A percentile compares a stretch with the other conserved stretches of the same genome.
These are phyloP conservation scores for Coreoperca whiteheadi DNA, from an alignment of 2,113 vertebrate genomes.

Conservation along the genomic window DNA sequence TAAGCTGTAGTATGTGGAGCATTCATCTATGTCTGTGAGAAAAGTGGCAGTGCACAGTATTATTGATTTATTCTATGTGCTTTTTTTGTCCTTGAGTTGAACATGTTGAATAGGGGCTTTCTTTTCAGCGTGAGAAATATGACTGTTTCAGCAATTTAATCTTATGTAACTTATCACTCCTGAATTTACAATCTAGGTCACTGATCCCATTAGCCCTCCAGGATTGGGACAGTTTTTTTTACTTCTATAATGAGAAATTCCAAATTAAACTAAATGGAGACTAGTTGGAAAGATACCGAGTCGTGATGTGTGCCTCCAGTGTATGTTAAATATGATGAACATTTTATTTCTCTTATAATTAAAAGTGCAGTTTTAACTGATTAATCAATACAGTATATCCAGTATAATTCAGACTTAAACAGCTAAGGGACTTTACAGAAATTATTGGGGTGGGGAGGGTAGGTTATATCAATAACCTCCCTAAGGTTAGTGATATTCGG, in stretches of 20 bases:
- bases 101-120: conserved; percentile 42
- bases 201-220: conserved; percentile 76
- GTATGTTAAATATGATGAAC: conserved; percentile 43
- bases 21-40: conserved; percentile 60
- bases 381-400: conserved; percentile 5
- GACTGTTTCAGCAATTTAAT: conserved; percentile 65
- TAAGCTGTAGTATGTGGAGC: conserved; percentile 41
- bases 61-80: conserved; percentile 52
- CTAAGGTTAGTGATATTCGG: background rate
- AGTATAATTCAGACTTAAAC: conserved; percentile 3
- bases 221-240: conserved; percentile 54
- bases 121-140: conserved; percentile 47
- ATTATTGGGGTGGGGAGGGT: too few species aligned
- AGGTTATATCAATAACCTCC: too few species aligned
- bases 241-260: conserved; percentile 68
- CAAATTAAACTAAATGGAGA: conserved; percentile 64
- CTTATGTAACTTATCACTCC: conserved; percentile 62
- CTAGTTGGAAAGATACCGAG: conserved; percentile 48
- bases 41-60: conserved; percentile 20
- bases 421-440: background rate
- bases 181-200: conserved; percentile 79
- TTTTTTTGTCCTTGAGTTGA: conserved; percentile 66
- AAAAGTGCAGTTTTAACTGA: conserved; percentile 42
- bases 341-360: conserved; percentile 44
- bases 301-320: conserved; percentile 36